Evolutionary conservation across 2,888 invertebrate genomes (phyloP).

Genomic region (Leucoma salicis): DNA sequence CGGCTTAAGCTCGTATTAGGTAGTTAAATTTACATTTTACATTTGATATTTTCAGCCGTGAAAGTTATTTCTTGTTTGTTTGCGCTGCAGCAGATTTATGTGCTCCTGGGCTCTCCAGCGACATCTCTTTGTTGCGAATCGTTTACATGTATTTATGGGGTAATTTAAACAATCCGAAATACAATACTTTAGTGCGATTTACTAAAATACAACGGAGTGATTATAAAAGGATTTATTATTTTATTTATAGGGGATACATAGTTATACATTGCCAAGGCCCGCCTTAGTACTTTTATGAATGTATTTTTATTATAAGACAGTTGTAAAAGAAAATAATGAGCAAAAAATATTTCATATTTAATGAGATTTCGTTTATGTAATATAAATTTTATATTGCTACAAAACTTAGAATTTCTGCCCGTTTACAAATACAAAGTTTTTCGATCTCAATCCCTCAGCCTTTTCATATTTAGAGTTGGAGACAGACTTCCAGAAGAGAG

Average conservation of each 20-base stretch:
- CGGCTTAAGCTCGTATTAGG: constrained; percentile 71
- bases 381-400: too few species aligned
- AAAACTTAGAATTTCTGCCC: too few species aligned
- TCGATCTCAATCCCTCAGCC: too few species aligned
- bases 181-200: constrained; percentile 58
- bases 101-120: constrained; percentile 49
- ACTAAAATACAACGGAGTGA: constrained; percentile 54
- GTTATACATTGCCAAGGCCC: constrained; percentile 15
- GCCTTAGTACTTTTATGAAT: neutral
- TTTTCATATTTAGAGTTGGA: too few species aligned
- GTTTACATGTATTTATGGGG: constrained; percentile 72
- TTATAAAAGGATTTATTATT: constrained; percentile 43
- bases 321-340: too few species aligned
- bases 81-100: constrained; percentile 63
- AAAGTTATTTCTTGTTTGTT: constrained; percentile 68
- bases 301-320: too few species aligned
- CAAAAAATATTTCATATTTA: too few species aligned
- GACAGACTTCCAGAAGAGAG: too few species aligned
- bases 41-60: constrained; percentile 78
- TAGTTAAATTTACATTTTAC: constrained; percentile 80
- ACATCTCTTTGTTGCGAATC: constrained; percentile 66
- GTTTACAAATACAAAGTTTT: too few species aligned
- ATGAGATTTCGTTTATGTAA: too few species aligned
- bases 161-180: constrained; percentile 66
- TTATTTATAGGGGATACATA: constrained; percentile 16